Base-by-base conservation (phyloP, 2,113 vertebrate species). In the Oreochromis niloticus region DNA sequence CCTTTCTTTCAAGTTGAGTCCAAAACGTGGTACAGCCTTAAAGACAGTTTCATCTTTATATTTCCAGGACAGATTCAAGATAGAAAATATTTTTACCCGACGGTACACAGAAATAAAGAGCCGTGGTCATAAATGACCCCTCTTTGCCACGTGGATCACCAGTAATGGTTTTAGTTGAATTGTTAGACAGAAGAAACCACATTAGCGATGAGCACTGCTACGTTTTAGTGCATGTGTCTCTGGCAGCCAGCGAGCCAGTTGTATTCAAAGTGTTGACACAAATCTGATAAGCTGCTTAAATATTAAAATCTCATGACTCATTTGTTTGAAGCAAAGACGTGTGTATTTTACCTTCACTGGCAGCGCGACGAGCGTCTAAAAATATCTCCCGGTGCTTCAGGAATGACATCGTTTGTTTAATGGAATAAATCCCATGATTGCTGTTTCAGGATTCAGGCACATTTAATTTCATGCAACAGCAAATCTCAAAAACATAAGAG, bases 211-310 rank as follows among this genome's bases (percentile, higher is more conserved):
- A 24, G n/a, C 41, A 56, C 3, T 5, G 6, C 22, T 9, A 9
- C 34, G 24, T 22, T 48, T 27, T 30, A 2, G 50, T 75, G 22
- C 6, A 22, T 57, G 36, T 34, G 32, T 48, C 12, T 84, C 50
- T 57, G 52, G 46, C 57, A 30, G 73, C 27, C 17, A 17, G n/a
- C 3, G 9, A 24, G 82, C 8, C 14, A 36, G 32, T 27, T 6
- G 12, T 55, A 41, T 22, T 48, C 3, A 84, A 63, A 80, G 48
- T 80, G 57, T 30, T n/a, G n/a, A 71, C 52, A 57, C 78, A 41
- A 81, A 88, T 84, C 83, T 78, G 14, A 54, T 82, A 82, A 85
- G 63, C 87, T 82, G 83, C 83, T 88, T 85, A 84, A 81, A 80
- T 71, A 32, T 27, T 30, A 4, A 43, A 14, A 24, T 56, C 22